Evolutionary conservation across 2,797 vertebrate species (phyloP).

Genomic region (Hafferia zeledoni): DNA sequence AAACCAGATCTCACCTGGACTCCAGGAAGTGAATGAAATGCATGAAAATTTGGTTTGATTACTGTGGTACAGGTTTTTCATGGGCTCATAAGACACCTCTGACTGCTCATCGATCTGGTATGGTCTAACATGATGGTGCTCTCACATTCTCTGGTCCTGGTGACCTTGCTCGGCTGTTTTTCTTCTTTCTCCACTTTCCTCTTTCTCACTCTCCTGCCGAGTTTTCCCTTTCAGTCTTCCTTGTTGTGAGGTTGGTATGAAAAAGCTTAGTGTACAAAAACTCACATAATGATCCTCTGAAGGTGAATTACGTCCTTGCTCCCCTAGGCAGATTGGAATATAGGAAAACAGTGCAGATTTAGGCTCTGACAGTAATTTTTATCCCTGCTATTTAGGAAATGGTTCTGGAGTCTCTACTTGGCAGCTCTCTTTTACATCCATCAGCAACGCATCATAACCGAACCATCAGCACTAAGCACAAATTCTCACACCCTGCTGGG

Average conservation of each 20-base stretch:
- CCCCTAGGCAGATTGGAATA: background rate
- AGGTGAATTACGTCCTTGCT: background rate
- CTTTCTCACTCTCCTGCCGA: background rate
- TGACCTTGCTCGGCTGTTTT: background rate
- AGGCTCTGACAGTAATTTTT: slow-evolving; percentile 15
- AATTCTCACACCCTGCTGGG: slow-evolving; percentile 49
- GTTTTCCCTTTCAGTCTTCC: background rate
- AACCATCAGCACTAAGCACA: slow-evolving; percentile 28
- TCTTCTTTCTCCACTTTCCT: slow-evolving; percentile 19
- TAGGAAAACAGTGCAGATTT: slow-evolving; percentile 10
- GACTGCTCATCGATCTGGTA: fast-evolving
- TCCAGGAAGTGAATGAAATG: background rate
- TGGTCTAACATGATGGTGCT: fast-evolving
- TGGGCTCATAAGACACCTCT: background rate
- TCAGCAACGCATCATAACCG: background rate
- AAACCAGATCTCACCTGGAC: background rate
- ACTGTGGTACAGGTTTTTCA: background rate
- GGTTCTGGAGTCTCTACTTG: slow-evolving; percentile 24
- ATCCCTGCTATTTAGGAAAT: slow-evolving; percentile 41
- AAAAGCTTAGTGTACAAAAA: slow-evolving; percentile 25
- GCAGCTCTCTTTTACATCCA: slow-evolving; percentile 28
- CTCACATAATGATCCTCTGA: slow-evolving; percentile 18
- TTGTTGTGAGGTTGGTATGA: slow-evolving; percentile 25
- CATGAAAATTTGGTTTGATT: background rate
- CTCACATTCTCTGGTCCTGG: background rate